Conservation (phyloP, 1,140 invertebrate species). For the Apis laboriosa region DNA sequence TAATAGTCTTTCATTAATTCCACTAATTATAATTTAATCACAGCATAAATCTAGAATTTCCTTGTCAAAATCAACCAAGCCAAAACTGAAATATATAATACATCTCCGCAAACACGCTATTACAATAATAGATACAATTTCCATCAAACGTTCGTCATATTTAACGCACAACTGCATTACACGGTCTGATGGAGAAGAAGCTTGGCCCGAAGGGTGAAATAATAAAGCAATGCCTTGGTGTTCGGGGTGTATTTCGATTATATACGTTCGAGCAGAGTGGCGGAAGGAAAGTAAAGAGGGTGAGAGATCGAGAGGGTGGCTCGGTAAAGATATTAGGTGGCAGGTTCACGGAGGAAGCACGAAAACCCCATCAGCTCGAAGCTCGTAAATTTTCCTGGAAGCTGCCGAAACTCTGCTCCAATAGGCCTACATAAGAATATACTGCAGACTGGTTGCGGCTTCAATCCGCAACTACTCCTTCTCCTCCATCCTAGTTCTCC, state of each 20-base stretch:
- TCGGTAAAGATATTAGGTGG: conserved; percentile 77
- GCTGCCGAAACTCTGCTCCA: conserved; percentile 71
- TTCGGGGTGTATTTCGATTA: conserved; percentile 42
- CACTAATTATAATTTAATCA: not conserved
- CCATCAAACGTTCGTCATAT: not conserved
- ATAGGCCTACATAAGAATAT: conserved; percentile 74
- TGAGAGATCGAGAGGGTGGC: conserved; percentile 40
- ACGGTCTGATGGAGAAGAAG: not conserved
- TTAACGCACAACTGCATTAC: not conserved
- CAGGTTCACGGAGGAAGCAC: conserved; percentile 65
- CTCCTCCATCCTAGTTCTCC: conserved; percentile 44
- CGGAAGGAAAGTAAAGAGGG: not conserved
- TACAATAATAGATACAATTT: not conserved
- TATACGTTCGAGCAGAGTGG: conserved; percentile 8
- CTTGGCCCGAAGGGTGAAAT: not conserved
- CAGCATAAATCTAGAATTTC: no score
- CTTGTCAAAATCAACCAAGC: no score
- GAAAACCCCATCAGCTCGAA: conserved; percentile 76
- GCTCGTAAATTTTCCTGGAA: conserved; percentile 75
- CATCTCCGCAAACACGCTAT: not conserved
- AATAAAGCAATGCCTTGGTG: conserved; percentile 12
- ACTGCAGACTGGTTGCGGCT: conserved; percentile 65
- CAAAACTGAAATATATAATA: no score
- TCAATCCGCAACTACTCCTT: conserved; percentile 60
- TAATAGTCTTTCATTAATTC: not conserved